Percentiles rank a stretch among this genome's conserved stretches.
Conservation (phyloP, 1,140 invertebrate genomes). For the Macrobrachium rosenbergii region DNA sequence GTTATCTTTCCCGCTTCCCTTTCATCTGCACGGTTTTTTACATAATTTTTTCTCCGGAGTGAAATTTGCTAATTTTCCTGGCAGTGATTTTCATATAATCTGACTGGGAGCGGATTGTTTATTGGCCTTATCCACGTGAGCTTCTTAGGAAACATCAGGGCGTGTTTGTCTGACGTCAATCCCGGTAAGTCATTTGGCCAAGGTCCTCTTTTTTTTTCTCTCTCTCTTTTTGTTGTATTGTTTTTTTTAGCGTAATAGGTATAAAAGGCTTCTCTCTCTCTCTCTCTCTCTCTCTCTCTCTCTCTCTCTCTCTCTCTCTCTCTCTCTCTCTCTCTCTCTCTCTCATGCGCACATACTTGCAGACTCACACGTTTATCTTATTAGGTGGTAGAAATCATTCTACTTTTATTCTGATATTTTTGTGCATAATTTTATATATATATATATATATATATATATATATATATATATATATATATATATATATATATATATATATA, state of each 20-base stretch:
- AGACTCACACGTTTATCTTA: too few relatives aligned
- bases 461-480: too few relatives aligned
- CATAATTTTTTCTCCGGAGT: too few relatives aligned
- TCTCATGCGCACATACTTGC: neutral
- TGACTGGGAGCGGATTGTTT: too few relatives aligned
- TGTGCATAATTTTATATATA: too few relatives aligned
- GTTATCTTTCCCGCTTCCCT: too few relatives aligned
- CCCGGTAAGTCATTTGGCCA: neutral
- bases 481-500: neutral
- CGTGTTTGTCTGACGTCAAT: neutral
- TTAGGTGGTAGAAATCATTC: neutral
- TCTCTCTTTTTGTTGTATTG: neutral
- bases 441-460: neutral
- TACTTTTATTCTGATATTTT: neutral
- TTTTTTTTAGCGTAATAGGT: neutral
- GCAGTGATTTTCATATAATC: too few relatives aligned
- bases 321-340: constrained; percentile 9
- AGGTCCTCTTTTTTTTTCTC: neutral
- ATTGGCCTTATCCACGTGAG: too few relatives aligned
- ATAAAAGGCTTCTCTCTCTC: neutral
- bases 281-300: constrained; percentile 1
- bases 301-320: constrained; percentile 14
- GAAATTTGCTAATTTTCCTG: too few relatives aligned
- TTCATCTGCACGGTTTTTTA: too few relatives aligned
- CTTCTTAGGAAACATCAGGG: neutral